Conservation (phyloP, 2,797 vertebrate genomes). For the Sitta carolinensis region DNA sequence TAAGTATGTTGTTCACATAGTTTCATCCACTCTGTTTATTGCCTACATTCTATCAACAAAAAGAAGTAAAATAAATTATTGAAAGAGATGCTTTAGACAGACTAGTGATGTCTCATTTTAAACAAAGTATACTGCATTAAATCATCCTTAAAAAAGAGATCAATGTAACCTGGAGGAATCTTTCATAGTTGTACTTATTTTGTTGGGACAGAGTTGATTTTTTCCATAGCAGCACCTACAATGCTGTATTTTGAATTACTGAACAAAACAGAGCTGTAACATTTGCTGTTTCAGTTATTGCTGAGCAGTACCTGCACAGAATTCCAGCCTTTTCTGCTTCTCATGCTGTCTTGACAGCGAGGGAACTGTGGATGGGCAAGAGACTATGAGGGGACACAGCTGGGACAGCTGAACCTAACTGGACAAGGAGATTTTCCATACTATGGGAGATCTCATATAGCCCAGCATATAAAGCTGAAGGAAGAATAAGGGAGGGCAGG, state of each 20-base stretch:
- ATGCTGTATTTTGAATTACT: neutral
- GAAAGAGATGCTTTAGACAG: neutral
- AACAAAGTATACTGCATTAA: neutral
- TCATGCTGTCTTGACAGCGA: fast-evolving
- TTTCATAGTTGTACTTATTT: neutral
- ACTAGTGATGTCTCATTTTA: neutral
- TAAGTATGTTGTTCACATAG: neutral
- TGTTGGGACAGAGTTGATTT: neutral
- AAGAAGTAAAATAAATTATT: neutral
- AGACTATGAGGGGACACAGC: neutral
- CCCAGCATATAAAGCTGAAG: neutral
- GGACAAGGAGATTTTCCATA: neutral
- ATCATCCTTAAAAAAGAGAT: neutral
- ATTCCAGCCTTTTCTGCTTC: neutral
- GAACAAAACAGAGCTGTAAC: neutral
- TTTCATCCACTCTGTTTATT: neutral
- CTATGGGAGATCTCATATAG: too few relatives aligned
- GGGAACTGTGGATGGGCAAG: neutral
- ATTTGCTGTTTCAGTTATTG: neutral
- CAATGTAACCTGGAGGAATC: neutral
- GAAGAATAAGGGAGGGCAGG: neutral
- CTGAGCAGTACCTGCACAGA: neutral
- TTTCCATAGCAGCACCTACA: fast-evolving
- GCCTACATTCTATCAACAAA: neutral
- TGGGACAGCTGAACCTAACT: neutral